A percentile compares a stretch with the other conserved stretches of the same genome.
phyloP scores from a whole-genome alignment of 2,888 invertebrate species.

The Polydrusus pterygomalis region DNA sequence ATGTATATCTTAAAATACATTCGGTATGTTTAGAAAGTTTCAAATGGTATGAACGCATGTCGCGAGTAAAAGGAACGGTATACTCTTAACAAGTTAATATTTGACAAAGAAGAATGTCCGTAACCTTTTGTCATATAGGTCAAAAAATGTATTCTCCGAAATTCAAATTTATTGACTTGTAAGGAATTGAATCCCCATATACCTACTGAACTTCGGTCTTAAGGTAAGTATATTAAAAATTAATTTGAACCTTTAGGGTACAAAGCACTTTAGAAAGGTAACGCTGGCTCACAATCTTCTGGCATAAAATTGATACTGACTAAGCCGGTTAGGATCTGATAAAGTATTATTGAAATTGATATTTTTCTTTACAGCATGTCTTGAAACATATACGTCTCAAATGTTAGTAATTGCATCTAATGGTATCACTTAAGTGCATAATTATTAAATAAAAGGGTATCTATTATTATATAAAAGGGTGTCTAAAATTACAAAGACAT shows the following conservation, averaged over 20 bases:
- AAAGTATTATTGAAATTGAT: background rate
- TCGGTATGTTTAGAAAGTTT: too few relatives aligned
- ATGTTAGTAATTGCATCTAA: too few relatives aligned
- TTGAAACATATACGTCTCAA: too few relatives aligned
- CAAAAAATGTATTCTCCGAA: background rate
- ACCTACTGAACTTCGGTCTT: background rate
- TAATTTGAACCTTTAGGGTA: conserved; percentile 32
- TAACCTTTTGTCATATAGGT: background rate
- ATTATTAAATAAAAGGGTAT: too few relatives aligned
- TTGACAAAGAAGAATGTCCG: too few relatives aligned
- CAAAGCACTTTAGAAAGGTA: conserved; percentile 17
- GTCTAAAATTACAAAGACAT: too few relatives aligned
- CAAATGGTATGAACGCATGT: too few relatives aligned
- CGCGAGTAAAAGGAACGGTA: too few relatives aligned
- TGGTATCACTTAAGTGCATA: too few relatives aligned
- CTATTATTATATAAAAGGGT: too few relatives aligned
- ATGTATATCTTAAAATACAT: too few relatives aligned
- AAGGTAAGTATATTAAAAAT: conserved; percentile 1
- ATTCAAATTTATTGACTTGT: background rate
- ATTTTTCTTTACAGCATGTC: background rate
- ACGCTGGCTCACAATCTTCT: background rate
- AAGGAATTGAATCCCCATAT: background rate
- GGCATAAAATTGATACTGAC: background rate
- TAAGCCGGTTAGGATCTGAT: background rate
- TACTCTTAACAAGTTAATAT: too few relatives aligned